Evolutionary conservation across 2,113 vertebrate species (phyloP), one percentile per base, ranked within the genome.

Genomic region (Rhabdornis inornatus): DNA sequence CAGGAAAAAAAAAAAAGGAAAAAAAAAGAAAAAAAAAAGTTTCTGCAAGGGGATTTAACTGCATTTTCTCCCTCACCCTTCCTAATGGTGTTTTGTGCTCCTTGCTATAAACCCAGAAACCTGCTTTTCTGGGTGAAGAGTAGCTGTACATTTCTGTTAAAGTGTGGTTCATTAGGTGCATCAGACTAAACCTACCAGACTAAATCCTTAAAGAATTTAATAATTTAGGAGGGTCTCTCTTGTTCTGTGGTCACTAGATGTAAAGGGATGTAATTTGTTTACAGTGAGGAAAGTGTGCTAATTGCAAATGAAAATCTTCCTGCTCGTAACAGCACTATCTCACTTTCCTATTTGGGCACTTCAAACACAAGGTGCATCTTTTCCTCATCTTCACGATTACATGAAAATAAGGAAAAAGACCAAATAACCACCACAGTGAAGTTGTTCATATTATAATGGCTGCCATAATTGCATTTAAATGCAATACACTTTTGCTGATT

Each of bases 401-500:
- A 45, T 24, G 31, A 75, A 88, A 96, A 81, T 60, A 71, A 80
- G 19, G 49, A 63, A 63, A 91, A 52, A 19, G 6, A 14, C 72
- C 59, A 92, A 61, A 37, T 7, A 4, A 24, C 6, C 8, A 27
- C 14, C 27, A 45, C 55, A 81, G 6, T 10, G 45, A 39, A 66
- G 30, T 20, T 63, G 21, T 84, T 83, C 60, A 40, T 31, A 49
- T 81, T 75, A 40, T 81, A 88, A 83, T 39, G 49, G 42, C 44
- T 93, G 79, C 60, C 44, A 42, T 87, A 94, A 83, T 87, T 93
- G 52, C 68, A 90, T 95, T 94, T 92, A 81, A 94, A 93, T 94
- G 92, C 18, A 81, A 68, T 75, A 55, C 44, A 69, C 39, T 87
- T 83, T 49, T 72, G 33, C 63, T 94, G 86, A 95, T 93, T 92